Base-by-base conservation (phyloP, 2,113 vertebrate genomes). In the Prionailurus bengalensis region DNA sequence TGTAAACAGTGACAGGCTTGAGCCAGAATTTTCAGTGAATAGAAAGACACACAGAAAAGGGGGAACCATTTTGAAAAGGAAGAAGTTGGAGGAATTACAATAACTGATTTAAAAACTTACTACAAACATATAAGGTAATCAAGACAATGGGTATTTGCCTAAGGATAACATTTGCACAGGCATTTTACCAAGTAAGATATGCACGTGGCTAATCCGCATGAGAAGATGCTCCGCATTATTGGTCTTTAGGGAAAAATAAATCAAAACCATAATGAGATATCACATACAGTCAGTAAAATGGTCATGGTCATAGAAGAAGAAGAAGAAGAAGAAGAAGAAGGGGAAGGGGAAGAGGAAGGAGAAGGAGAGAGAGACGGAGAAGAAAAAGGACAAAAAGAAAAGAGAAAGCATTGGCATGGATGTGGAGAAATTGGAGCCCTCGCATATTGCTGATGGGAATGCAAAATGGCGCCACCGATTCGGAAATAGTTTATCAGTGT, bases 321-420 rank as follows among this genome's bases (percentile, higher is more conserved):
- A 5, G 42, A 53, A 53, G 13, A 14, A 53, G 51, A 14, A 53
- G 13, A 14, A 55, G 53, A 55, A 19, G 17, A 58, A 17, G 36
- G 15, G 1, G 16, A 27, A 61, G 14, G 5, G 10, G 21, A 39
- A 70, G 53, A 53, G 14, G 51, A 14, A 51, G 51, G 45, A 45
- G 45, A 45, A 45, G 45, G 45, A 7, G 45, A 45, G 45, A 45
- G 45, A 51, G 51, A 51, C 0, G 3, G 51, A 55, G 53, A 16
- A 55, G 55, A 17, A 16, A 15, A 27, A 33, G 3, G 16, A 16
- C 14, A 21, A 42, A 8, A 11, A 11, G 23, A 51, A 39, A 42
- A 89, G 16, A 25, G 0, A 36, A 31, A 29, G 8, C 1, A 3
- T 2, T 5, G 45, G 23, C 12, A 23, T 6, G 19, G 12, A 33